Conservation (phyloP, 2,113 vertebrate species). For the Stegostoma tigrinum region DNA sequence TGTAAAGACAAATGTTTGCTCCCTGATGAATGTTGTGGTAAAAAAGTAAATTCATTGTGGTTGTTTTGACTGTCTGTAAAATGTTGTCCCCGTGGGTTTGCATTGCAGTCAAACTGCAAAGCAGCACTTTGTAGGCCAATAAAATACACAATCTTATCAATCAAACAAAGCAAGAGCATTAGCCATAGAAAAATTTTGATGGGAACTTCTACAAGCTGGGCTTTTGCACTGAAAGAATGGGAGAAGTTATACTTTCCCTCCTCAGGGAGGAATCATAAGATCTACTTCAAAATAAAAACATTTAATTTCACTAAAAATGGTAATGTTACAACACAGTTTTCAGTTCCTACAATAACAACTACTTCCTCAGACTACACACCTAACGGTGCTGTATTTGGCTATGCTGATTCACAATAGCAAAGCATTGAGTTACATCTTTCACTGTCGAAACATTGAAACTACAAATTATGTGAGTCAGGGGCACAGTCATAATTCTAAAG, state of each 20-base stretch:
- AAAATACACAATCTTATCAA: background rate
- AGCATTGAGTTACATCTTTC: background rate
- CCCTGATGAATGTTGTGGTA: background rate
- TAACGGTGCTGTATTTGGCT: background rate
- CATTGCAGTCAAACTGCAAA: background rate
- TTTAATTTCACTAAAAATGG: background rate
- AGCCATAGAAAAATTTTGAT: background rate
- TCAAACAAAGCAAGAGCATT: background rate
- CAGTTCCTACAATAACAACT: background rate
- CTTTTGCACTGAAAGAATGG: background rate
- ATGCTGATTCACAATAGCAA: background rate
- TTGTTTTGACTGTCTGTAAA: background rate
- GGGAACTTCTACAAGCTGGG: background rate
- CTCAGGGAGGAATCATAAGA: background rate
- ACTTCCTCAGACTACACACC: background rate
- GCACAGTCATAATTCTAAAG: background rate
- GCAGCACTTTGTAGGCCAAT: background rate
- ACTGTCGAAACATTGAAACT: background rate
- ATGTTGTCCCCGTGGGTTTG: background rate
- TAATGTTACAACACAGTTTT: background rate
- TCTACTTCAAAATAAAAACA: background rate
- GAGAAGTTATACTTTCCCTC: background rate
- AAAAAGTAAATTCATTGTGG: background rate
- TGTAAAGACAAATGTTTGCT: background rate
- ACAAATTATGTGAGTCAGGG: background rate